These are phyloP conservation scores for Phasia obesa DNA, from an alignment of 2,888 invertebrate genomes.

Conservation along the genomic window DNA sequence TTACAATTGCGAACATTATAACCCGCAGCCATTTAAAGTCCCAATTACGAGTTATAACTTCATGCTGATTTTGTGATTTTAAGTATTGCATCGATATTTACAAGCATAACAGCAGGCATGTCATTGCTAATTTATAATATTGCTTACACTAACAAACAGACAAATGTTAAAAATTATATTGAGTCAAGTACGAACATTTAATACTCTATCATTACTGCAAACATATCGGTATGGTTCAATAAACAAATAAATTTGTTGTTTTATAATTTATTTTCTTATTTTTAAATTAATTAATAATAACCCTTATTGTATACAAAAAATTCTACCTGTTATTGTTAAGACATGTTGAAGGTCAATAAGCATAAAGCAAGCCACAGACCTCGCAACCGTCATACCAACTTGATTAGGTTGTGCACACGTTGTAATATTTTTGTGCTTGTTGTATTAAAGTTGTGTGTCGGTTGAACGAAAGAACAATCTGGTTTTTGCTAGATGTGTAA, in stretches of 20 bases:
- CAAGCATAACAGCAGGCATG: constrained; percentile 67
- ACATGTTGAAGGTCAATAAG: no score
- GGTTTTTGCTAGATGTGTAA: no score
- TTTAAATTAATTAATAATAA: no score
- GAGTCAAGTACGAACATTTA: background rate
- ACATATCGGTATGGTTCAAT: background rate
- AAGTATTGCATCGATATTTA: constrained; percentile 59
- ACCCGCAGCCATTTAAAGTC: constrained; percentile 63
- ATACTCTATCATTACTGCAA: background rate
- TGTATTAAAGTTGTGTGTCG: no score
- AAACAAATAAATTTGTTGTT: background rate
- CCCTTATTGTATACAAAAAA: no score
- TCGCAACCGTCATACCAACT: no score
- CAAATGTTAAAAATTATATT: background rate
- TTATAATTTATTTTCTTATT: no score
- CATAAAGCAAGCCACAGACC: no score
- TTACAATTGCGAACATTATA: constrained; percentile 64
- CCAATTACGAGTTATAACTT: constrained; percentile 61
- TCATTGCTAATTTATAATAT: constrained; percentile 69
- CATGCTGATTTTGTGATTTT: constrained; percentile 68
- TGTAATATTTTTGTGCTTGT: no score
- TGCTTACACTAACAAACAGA: constrained; percentile 33
- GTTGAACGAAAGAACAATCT: no score
- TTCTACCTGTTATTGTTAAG: no score
- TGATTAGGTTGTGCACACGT: no score